phyloP scores from a whole-genome alignment of 1,140 invertebrate species.

The Pemphigus obesinymphae region DNA sequence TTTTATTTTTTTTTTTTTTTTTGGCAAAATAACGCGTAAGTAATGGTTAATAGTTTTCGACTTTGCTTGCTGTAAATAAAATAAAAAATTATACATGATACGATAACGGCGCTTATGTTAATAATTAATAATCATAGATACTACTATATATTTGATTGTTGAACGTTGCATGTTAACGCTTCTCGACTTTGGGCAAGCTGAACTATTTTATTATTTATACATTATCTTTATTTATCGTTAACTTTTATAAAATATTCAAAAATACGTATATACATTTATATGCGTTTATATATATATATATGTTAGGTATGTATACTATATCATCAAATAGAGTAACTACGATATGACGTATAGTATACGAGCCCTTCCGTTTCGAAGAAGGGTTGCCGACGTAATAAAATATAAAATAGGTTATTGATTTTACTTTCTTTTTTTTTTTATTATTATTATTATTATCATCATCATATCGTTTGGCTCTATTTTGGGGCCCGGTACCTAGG shows the following conservation, averaged over 20 bases:
- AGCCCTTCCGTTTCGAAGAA: too few relatives aligned
- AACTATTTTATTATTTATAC: constrained; percentile 1
- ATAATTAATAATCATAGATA: too few relatives aligned
- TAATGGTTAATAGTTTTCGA: too few relatives aligned
- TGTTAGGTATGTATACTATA: not conserved
- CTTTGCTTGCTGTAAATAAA: constrained; percentile 1
- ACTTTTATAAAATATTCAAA: not conserved
- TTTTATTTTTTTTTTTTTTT: too few relatives aligned
- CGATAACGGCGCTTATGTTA: not conserved
- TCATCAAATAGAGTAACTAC: not conserved
- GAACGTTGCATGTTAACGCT: constrained; percentile 16
- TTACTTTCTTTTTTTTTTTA: too few relatives aligned
- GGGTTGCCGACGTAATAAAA: too few relatives aligned
- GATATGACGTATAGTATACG: too few relatives aligned
- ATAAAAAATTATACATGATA: not conserved
- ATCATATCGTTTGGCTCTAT: not conserved
- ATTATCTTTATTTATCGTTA: not conserved
- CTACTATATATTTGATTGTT: too few relatives aligned
- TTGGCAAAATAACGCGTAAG: too few relatives aligned
- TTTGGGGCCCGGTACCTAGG: not conserved
- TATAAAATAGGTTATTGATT: too few relatives aligned
- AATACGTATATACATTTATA: not conserved
- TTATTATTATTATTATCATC: too few relatives aligned
- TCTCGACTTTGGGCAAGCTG: constrained; percentile 41
- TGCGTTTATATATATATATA: not conserved